Conservation (phyloP, 2,888 invertebrate genomes). For the Leucoptera coffeella region DNA sequence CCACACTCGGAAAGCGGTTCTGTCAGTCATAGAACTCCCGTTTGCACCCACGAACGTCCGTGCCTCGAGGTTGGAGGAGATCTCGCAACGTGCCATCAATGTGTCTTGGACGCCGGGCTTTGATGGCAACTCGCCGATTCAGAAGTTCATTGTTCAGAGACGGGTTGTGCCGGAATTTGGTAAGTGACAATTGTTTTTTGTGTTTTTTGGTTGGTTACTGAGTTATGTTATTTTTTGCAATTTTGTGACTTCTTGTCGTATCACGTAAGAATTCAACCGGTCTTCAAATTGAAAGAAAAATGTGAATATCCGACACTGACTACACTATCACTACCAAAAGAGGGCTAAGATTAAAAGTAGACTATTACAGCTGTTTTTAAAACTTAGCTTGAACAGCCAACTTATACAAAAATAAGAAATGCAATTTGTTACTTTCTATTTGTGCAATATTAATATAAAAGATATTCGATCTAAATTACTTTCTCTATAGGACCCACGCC, state of each 20-base stretch:
- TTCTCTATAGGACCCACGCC: conserved; percentile 67
- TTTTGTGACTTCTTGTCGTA: too few relatives aligned
- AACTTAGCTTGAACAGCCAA: too few relatives aligned
- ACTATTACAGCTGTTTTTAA: too few relatives aligned
- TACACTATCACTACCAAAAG: too few relatives aligned
- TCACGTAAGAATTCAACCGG: too few relatives aligned
- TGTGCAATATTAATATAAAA: too few relatives aligned
- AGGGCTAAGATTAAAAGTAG: too few relatives aligned
- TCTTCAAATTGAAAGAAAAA: too few relatives aligned
- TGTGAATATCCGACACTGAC: too few relatives aligned
- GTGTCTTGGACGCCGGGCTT: conserved; percentile 94
- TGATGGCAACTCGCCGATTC: conserved; percentile 93
- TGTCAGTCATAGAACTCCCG: conserved; percentile 86
- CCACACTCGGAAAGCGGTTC: conserved; percentile 78
- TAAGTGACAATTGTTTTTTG: conserved; percentile 26
- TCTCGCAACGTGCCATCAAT: conserved; percentile 72
- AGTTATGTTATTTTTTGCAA: too few relatives aligned
- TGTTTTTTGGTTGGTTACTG: neutral
- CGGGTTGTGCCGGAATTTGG: conserved; percentile 83
- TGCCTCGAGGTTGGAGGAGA: conserved; percentile 62
- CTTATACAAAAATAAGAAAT: too few relatives aligned
- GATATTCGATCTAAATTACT: neutral
- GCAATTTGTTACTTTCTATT: too few relatives aligned
- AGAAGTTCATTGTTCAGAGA: conserved; percentile 88
- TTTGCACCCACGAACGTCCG: conserved; percentile 85